A percentile compares a stretch with the other conserved stretches of the same genome.
Conservation (phyloP, 2,888 invertebrate species). For the Platycheirus rosarum region DNA sequence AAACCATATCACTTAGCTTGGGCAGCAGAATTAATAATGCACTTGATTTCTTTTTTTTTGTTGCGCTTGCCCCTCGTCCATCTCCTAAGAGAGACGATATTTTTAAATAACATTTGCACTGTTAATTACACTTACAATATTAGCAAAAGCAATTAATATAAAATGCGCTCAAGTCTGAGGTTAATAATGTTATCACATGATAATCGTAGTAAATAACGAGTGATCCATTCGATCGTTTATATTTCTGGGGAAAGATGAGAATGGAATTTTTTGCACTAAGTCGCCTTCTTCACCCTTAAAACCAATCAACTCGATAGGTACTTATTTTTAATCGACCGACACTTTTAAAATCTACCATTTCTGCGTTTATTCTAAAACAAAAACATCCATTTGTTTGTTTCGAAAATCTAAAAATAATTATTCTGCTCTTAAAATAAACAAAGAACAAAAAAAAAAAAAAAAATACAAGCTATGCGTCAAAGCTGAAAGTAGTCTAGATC, state of each 20-base stretch:
- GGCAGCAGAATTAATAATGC: constrained; percentile 20
- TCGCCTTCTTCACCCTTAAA: background rate
- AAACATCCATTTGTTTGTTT: constrained; percentile 45
- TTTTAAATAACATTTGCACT: constrained; percentile 37
- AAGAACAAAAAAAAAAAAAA: background rate
- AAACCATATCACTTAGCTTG: constrained; percentile 28
- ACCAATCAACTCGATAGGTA: constrained; percentile 5
- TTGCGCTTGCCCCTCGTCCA: too few relatives aligned
- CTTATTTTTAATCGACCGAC: constrained; percentile 5
- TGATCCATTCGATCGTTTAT: background rate
- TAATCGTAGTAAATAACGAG: background rate
- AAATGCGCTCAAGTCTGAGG: constrained; percentile 23
- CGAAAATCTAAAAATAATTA: constrained; percentile 45
- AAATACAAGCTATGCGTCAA: constrained; percentile 4
- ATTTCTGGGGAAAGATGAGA: background rate
- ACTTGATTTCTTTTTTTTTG: constrained; percentile 7
- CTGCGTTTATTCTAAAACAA: constrained; percentile 26
- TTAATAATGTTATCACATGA: constrained; percentile 40
- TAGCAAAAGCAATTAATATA: constrained; percentile 34
- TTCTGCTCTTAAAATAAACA: constrained; percentile 15
- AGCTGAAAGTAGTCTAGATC: constrained; percentile 12
- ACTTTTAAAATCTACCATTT: constrained; percentile 33
- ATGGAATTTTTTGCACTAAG: background rate
- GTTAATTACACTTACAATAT: constrained; percentile 30
- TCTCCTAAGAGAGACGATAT: background rate